These are phyloP conservation scores for Octomys mimax DNA, from an alignment of 2,797 vertebrate species.

Conservation along the genomic window DNA sequence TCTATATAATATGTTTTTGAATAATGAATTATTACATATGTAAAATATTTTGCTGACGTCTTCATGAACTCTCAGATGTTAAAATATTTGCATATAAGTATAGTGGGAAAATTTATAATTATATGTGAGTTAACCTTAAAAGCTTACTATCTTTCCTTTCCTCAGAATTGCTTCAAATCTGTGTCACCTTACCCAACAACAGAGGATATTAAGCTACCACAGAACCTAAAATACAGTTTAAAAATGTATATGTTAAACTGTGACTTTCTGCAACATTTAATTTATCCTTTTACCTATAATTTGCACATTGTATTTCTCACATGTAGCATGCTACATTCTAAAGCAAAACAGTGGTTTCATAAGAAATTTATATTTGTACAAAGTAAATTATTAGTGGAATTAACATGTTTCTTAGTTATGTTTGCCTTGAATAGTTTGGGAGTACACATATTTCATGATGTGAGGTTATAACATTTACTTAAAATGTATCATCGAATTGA, in stretches of 20 bases:
- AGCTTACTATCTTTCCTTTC: not conserved
- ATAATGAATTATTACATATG: conserved; percentile 7
- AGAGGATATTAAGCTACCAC: not conserved
- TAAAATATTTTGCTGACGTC: not conserved
- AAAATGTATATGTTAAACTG: not conserved
- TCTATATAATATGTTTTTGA: not conserved
- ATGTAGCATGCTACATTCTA: not conserved
- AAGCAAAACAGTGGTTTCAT: not conserved
- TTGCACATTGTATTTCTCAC: not conserved
- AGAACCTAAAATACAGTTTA: not conserved
- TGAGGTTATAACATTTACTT: not conserved
- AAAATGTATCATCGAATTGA: not conserved
- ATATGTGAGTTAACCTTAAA: conserved; percentile 7
- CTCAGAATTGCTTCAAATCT: not conserved
- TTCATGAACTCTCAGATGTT: not conserved
- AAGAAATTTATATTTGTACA: not conserved
- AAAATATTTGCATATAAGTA: not conserved
- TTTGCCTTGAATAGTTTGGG: not conserved
- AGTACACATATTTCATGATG: not conserved
- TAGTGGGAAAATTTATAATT: not conserved
- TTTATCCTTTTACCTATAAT: not conserved
- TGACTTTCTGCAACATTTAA: not conserved
- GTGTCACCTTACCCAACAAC: not conserved
- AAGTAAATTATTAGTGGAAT: not conserved
- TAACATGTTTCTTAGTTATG: not conserved